phyloP scores from a whole-genome alignment of 2,113 vertebrate species.

The Laterallus jamaicensis region DNA sequence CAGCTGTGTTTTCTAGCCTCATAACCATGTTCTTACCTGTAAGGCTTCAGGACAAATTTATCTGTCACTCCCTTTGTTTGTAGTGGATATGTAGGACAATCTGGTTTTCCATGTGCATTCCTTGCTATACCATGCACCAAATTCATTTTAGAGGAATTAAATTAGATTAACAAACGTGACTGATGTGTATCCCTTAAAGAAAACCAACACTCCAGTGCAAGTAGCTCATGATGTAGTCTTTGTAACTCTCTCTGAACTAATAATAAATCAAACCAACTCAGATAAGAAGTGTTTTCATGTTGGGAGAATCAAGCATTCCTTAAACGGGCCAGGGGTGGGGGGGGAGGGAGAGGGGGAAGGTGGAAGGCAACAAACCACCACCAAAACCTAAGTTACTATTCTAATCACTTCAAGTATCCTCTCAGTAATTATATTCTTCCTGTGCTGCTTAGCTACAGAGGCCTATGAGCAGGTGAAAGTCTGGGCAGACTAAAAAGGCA shows the following conservation, averaged over 20 bases:
- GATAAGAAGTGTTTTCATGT: not conserved
- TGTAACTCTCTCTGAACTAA: not conserved
- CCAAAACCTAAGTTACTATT: not conserved
- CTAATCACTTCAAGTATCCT: not conserved
- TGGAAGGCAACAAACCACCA: not conserved
- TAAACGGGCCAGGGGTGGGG: not conserved
- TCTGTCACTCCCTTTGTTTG: constrained; percentile 31
- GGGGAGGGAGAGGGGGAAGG: too few relatives aligned
- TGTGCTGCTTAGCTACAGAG: not conserved
- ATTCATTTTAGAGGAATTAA: not conserved
- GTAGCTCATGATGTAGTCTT: constrained; percentile 3
- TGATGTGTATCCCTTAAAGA: not conserved
- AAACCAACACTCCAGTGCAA: not conserved
- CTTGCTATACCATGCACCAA: not conserved
- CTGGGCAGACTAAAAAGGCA: not conserved
- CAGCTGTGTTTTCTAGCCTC: not conserved
- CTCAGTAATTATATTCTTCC: not conserved
- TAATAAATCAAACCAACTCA: constrained; percentile 12
- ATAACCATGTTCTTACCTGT: not conserved
- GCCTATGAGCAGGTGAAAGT: not conserved
- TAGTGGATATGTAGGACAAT: not conserved
- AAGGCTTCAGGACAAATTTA: not conserved
- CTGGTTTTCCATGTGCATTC: not conserved
- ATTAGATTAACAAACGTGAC: constrained; percentile 17
- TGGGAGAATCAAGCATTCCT: not conserved